Evolutionary conservation across 2,113 vertebrate genomes (phyloP), one percentile per base, ranked within the genome.

Genomic region (Marmota monax): DNA sequence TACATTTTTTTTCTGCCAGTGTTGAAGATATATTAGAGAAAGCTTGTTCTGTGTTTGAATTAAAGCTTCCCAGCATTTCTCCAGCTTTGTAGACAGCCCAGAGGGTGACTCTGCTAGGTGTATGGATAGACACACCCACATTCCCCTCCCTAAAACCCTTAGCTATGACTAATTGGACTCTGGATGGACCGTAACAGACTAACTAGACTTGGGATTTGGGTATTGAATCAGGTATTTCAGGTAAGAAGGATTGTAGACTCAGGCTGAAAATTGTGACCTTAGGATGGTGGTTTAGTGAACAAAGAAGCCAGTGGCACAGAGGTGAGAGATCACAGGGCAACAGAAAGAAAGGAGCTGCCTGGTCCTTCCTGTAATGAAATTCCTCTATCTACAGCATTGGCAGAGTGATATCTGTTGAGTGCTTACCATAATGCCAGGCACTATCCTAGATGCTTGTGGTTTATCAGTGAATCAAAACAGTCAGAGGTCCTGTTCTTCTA

Each of bases 191-290:
- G 13, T 86, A 79, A 58, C 25, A 72, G 39, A 76, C 16, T 18
- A 79, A 83, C 86, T 22, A 42, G 84, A 72, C 95, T 72, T 74
- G 74, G 69, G 16, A 94, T 94, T 79, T 88, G 86, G 77, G 77
- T 37, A 92, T 42, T 4, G 8, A 65, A 77, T 73, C 4, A 51
- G 56, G 58, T 56, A 13, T 22, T 29, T 80, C n/a, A 61, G 70
- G n/a, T 14, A 39, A 72, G 63, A 88, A 90, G 42, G 22, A 65
- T 39, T 90, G 37, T 63, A 39, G 39, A 79, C 42, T 86, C 45
- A 72, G 69, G 27, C 6, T 95, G 58, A 72, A 63, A 85, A 65
- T 76, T 34, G 29, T 69, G 58, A 94, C 56, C 12, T 23, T 27
- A 27, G 48, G 45, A 94, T 65, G 67, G 42, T 88, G 37, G 58